Conservation (phyloP, 2,797 vertebrate species). For the Enteromius afrohamiltoni region DNA sequence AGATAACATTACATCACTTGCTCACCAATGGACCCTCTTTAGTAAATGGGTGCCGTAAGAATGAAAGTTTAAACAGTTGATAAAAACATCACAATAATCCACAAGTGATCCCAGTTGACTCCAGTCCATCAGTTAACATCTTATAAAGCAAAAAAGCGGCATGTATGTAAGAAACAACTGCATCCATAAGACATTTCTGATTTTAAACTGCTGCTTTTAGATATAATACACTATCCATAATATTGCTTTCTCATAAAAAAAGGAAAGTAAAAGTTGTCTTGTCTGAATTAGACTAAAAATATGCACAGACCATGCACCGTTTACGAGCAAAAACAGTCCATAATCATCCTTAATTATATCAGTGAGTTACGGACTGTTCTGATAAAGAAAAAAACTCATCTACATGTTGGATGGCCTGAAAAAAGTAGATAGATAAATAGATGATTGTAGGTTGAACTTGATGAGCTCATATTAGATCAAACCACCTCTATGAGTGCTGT, state of each 20-base stretch:
- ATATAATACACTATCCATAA: neutral
- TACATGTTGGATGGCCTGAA: neutral
- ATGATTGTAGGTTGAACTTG: neutral
- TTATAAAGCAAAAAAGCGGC: neutral
- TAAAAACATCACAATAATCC: neutral
- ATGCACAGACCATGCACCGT: neutral
- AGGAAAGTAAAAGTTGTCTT: neutral
- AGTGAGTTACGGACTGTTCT: neutral
- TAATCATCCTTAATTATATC: neutral
- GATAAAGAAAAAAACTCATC: neutral
- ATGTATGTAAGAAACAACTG: neutral
- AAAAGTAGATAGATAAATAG: neutral
- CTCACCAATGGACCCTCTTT: neutral
- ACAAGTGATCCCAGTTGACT: neutral
- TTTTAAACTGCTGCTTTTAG: neutral
- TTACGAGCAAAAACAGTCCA: neutral
- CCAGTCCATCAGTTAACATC: neutral
- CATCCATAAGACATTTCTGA: neutral
- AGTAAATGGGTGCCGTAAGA: neutral
- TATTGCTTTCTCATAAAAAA: neutral
- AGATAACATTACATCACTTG: neutral
- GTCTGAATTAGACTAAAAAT: neutral
- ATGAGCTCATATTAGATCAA: slow-evolving; percentile 2
- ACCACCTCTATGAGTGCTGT: slow-evolving; percentile 60
- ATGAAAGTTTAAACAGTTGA: neutral